Conservation (phyloP, 2,113 vertebrate species). For the Climacteris rufus region DNA sequence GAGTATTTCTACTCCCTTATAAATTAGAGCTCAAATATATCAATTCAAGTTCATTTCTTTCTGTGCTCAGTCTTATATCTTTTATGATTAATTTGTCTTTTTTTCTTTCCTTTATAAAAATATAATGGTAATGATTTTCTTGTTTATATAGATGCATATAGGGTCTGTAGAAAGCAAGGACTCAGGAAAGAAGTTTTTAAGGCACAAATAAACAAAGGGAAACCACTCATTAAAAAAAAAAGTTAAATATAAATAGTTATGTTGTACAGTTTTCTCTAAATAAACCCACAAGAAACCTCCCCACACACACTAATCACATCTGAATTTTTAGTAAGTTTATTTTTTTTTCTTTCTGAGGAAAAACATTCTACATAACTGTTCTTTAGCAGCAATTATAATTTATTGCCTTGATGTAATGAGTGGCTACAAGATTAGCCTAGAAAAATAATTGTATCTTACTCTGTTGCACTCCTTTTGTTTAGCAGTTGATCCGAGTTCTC, state of each 20-base stretch:
- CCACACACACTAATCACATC: neutral
- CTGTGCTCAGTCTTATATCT: neutral
- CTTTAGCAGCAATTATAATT: neutral
- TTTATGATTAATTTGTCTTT: neutral
- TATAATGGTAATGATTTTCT: neutral
- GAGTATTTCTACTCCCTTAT: neutral
- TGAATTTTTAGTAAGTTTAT: neutral
- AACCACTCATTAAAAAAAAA: neutral
- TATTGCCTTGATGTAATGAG: neutral
- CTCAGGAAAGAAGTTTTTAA: neutral
- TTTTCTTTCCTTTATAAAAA: neutral
- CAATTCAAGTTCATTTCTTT: neutral
- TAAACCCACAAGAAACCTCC: fast-evolving
- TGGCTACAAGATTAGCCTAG: neutral
- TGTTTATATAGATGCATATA: neutral
- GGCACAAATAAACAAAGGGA: neutral
- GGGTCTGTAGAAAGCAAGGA: neutral
- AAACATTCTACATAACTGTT: neutral
- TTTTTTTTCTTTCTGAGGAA: neutral
- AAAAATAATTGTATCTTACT: neutral
- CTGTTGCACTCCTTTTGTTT: neutral
- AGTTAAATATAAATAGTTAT: neutral
- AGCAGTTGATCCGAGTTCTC: neutral
- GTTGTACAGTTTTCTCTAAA: neutral
- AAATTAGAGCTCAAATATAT: neutral